Percentiles rank a stretch among this genome's conserved stretches.
phyloP scores from a whole-genome alignment of 2,797 vertebrate species.

The Coranthus polyacanthus region DNA sequence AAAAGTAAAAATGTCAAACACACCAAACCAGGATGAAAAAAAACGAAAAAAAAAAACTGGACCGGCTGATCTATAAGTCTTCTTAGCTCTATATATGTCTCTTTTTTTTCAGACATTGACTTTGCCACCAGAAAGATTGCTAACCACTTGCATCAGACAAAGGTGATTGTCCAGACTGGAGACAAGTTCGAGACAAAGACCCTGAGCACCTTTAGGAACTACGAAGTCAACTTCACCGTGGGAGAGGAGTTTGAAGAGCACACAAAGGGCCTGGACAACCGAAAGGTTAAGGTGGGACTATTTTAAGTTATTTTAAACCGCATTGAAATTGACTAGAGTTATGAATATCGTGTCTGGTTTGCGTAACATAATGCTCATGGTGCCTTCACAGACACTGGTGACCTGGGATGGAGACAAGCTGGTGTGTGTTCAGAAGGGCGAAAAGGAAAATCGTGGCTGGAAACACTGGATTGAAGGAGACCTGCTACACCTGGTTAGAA shows the following conservation, averaged over 20 bases:
- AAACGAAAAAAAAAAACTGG: neutral
- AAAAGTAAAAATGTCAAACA: constrained; percentile 1
- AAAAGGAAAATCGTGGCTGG: constrained; percentile 96
- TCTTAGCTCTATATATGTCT: constrained; percentile 14
- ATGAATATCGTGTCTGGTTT: neutral
- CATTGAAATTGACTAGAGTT: neutral
- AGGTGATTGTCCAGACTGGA: constrained; percentile 89
- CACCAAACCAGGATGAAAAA: constrained; percentile 3
- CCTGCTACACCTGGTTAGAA: constrained; percentile 90
- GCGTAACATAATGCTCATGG: neutral
- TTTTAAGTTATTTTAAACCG: neutral
- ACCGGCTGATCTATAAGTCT: too few relatives aligned
- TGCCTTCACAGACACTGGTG: constrained; percentile 85
- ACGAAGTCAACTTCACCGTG: constrained; percentile 88
- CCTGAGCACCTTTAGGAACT: constrained; percentile 93
- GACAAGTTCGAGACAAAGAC: constrained; percentile 92
- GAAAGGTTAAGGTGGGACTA: constrained; percentile 86
- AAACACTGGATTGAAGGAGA: constrained; percentile 96
- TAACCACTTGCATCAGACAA: constrained; percentile 88
- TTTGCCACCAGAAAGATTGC: constrained; percentile 95
- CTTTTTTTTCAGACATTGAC: constrained; percentile 87
- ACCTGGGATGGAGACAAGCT: constrained; percentile 94
- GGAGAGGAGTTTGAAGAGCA: constrained; percentile 92
- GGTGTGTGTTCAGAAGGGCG: constrained; percentile 93
- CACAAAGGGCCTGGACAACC: constrained; percentile 90